A percentile compares a stretch with the other conserved stretches of the same genome.
These are phyloP conservation scores for Porites divaricata DNA, from an alignment of 92 coral and sea anemone genomes.

Conservation along the genomic window DNA sequence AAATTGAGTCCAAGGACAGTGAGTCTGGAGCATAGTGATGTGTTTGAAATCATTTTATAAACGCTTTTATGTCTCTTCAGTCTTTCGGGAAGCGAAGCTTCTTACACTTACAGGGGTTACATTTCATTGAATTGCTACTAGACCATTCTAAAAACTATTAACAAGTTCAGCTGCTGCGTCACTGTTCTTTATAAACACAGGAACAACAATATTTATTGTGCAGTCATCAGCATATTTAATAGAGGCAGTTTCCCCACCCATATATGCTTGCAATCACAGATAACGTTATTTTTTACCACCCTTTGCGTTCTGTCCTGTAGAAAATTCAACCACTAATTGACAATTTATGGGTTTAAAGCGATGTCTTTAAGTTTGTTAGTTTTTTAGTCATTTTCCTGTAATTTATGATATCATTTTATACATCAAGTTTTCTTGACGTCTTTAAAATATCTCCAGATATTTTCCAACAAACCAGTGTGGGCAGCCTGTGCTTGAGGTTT, in stretches of 20 bases:
- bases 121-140: background rate
- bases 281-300: no score
- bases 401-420: no score
- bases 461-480: background rate
- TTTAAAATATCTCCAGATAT: constrained; percentile 9
- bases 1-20: no score
- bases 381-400: background rate
- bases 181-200: background rate
- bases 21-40: no score
- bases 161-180: no score
- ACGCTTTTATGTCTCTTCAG: background rate
- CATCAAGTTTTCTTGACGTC: background rate
- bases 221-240: constrained; percentile 11
- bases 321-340: no score
- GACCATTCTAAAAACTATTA: constrained; percentile 15
- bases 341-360: no score
- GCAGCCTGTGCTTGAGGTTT: background rate
- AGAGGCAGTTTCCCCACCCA: background rate
- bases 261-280: no score
- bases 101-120: background rate
- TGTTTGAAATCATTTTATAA: no score
- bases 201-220: background rate
- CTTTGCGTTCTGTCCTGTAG: no score
- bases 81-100: background rate
- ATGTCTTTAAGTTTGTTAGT: constrained; percentile 18